phyloP scores from a whole-genome alignment of 1,140 invertebrate species.

The Periplaneta americana region DNA sequence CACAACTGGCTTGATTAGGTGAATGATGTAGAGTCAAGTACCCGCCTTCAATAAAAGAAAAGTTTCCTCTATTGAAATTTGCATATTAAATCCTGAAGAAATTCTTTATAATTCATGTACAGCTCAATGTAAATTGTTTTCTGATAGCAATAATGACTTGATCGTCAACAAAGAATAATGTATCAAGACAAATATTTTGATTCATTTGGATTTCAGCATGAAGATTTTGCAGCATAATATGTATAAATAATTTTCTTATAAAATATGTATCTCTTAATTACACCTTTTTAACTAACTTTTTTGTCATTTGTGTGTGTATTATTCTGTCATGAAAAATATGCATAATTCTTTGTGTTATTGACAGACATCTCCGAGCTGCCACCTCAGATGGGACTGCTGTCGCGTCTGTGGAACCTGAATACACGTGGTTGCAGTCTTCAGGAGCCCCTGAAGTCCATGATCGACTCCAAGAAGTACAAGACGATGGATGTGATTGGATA shows the following conservation, averaged over 20 bases:
- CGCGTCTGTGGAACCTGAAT: constrained; percentile 93
- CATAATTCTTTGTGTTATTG: neutral
- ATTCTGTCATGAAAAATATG: neutral
- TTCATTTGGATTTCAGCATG: neutral
- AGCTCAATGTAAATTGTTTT: no score
- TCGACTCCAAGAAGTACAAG: constrained; percentile 88
- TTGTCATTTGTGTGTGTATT: neutral
- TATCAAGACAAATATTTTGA: no score
- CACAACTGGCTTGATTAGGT: no score
- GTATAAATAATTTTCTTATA: neutral
- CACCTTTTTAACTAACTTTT: no score
- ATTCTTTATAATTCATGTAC: no score
- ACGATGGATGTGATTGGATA: constrained; percentile 96
- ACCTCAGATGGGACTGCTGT: constrained; percentile 89
- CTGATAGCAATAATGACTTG: no score
- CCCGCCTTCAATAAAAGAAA: no score
- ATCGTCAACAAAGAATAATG: no score
- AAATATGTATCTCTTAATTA: neutral
- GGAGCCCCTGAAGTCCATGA: constrained; percentile 88
- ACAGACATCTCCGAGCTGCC: constrained; percentile 79
- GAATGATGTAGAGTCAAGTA: no score
- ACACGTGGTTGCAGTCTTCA: constrained; percentile 82
- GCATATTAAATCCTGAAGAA: no score
- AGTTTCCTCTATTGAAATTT: no score
- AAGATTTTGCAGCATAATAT: neutral